Evolutionary conservation across 1,140 invertebrate species (phyloP).

Genomic region (Nasonia giraulti): DNA sequence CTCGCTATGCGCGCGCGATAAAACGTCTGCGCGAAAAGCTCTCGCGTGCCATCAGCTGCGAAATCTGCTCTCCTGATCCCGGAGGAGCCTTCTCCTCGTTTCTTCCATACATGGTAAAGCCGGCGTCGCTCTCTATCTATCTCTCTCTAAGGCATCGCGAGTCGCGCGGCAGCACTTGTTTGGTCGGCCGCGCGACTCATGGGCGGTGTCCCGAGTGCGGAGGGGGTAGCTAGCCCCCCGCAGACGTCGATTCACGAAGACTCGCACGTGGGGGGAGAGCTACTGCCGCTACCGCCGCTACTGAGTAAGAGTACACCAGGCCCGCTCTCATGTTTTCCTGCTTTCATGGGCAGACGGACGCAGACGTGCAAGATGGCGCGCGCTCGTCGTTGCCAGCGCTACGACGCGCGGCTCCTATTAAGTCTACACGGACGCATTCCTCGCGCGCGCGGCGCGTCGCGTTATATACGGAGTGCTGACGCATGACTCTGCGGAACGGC

Average conservation of each 20-base stretch:
- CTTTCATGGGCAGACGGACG: slow-evolving; percentile 67
- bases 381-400: slow-evolving; percentile 51
- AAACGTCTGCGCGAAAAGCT: not conserved
- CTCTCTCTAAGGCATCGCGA: slow-evolving; percentile 42
- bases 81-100: slow-evolving; percentile 70
- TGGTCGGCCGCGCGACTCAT: slow-evolving; percentile 57
- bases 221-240: slow-evolving; percentile 14
- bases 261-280: slow-evolving; percentile 15
- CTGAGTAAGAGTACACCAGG: not conserved
- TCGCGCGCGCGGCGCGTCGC: no score
- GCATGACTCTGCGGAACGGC: not conserved
- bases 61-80: slow-evolving; percentile 51
- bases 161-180: slow-evolving; percentile 66
- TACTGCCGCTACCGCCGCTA: no score
- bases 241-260: not conserved
- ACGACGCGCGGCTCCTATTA: slow-evolving; percentile 61
- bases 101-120: slow-evolving; percentile 58
- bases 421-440: no score
- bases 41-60: not conserved
- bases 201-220: slow-evolving; percentile 56
- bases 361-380: slow-evolving; percentile 73
- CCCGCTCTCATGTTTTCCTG: slow-evolving; percentile 61
- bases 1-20: not conserved
- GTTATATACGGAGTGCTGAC: not conserved
- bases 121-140: slow-evolving; percentile 11